These are phyloP conservation scores for Iselma pallidipennis DNA, from an alignment of 2,888 invertebrate genomes.

Conservation along the genomic window DNA sequence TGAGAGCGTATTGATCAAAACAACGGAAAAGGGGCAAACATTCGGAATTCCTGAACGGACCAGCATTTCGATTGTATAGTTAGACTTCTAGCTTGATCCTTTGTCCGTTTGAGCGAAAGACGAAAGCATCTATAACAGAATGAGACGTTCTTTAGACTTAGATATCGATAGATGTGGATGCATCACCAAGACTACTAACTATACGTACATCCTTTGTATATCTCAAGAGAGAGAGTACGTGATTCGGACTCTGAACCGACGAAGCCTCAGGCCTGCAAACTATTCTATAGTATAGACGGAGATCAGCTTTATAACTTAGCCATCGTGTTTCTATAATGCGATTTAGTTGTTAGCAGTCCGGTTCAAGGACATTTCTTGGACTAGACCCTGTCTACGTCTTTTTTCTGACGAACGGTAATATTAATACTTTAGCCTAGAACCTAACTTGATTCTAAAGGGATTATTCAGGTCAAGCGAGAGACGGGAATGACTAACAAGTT, in stretches of 20 bases:
- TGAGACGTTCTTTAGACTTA: constrained; percentile 12
- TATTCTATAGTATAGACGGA: constrained; percentile 8
- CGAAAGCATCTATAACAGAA: constrained; percentile 3
- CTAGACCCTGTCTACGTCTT: constrained; percentile 1
- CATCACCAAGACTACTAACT: not conserved
- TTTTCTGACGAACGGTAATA: constrained; percentile 10
- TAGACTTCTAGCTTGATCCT: constrained; percentile 24
- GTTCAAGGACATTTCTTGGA: constrained; percentile 4
- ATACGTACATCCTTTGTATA: constrained; percentile 11
- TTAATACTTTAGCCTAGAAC: constrained; percentile 10
- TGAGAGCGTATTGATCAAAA: constrained; percentile 15
- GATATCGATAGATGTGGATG: constrained; percentile 7
- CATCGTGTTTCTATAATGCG: constrained; percentile 18
- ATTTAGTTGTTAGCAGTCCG: constrained; percentile 20
- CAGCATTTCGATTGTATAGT: constrained; percentile 28
- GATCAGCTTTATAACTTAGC: constrained; percentile 19
- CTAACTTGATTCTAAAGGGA: constrained; percentile 1
- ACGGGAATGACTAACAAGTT: not conserved
- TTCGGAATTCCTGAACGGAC: constrained; percentile 27
- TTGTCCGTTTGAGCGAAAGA: constrained; percentile 27
- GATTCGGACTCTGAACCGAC: constrained; percentile 12
- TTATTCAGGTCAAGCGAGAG: not conserved
- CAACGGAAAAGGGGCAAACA: constrained; percentile 10
- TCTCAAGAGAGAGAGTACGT: constrained; percentile 17
- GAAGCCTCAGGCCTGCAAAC: constrained; percentile 9